Evolutionary conservation across 2,888 invertebrate genomes (phyloP).

Genomic region (Hydraecia micacea): DNA sequence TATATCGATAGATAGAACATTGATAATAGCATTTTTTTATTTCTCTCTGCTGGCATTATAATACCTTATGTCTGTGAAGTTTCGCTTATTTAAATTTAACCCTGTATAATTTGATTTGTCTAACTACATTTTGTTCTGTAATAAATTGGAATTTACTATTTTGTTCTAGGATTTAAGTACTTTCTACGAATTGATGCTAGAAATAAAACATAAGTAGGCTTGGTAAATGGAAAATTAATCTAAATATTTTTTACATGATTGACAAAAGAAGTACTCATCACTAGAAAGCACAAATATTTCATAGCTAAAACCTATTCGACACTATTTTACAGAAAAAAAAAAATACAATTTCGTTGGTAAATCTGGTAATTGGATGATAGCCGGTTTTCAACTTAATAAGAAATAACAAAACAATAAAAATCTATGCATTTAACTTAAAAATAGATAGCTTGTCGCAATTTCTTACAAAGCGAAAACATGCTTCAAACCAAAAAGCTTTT

Average conservation of each 20-base stretch:
- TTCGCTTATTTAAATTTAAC: not conserved
- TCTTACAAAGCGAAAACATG: constrained; percentile 37
- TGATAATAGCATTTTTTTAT: not conserved
- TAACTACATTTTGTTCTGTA: constrained; percentile 45
- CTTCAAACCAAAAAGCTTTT: constrained; percentile 16
- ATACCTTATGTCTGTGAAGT: not conserved
- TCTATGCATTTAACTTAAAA: not conserved
- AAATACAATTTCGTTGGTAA: constrained; percentile 1
- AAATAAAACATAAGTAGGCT: constrained; percentile 9
- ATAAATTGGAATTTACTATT: not conserved
- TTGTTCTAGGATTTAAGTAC: constrained; percentile 32
- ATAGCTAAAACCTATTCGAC: constrained; percentile 14
- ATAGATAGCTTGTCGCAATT: constrained; percentile 1
- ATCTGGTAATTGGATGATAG: not conserved
- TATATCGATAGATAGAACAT: not conserved
- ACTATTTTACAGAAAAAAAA: constrained; percentile 5
- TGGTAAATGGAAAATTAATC: not conserved
- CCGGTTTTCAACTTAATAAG: not conserved
- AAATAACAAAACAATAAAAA: constrained; percentile 21
- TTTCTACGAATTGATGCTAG: constrained; percentile 4
- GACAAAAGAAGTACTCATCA: not conserved
- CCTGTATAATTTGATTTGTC: constrained; percentile 26
- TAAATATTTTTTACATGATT: not conserved
- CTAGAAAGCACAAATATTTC: not conserved
- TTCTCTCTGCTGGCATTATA: not conserved